Evolutionary conservation across 2,113 vertebrate species (phyloP).

Genomic region (Rhadina sibilatrix): DNA sequence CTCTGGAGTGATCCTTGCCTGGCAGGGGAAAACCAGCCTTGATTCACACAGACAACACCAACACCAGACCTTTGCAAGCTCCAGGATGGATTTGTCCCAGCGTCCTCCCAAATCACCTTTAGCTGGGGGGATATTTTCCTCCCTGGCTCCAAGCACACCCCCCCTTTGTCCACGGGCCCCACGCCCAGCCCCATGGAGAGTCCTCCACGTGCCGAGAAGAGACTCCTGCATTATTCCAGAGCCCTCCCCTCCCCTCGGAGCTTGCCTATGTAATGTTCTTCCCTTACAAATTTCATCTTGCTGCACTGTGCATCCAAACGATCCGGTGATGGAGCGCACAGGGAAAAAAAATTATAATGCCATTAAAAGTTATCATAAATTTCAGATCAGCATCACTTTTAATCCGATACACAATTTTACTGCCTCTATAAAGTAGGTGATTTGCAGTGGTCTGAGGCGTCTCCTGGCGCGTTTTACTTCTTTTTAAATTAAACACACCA

Average conservation of each 20-base stretch:
- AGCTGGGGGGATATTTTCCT: background rate
- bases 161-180: fast-evolving
- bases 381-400: constrained; percentile 86
- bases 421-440: constrained; percentile 85
- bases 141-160: background rate
- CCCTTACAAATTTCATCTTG: constrained; percentile 81
- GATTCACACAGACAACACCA: fast-evolving
- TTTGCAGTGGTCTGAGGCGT: constrained; percentile 84
- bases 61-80: background rate
- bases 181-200: background rate
- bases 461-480: constrained; percentile 82
- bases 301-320: constrained; percentile 76
- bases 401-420: constrained; percentile 88
- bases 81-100: fast-evolving
- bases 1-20: background rate
- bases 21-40: background rate
- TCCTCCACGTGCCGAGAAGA: background rate
- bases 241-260: background rate
- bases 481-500: constrained; percentile 88
- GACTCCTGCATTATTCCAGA: constrained; percentile 60
- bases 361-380: constrained; percentile 89
- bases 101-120: background rate
- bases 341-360: constrained; percentile 85
- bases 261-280: constrained; percentile 74
- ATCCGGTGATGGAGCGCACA: constrained; percentile 70